phyloP scores from a whole-genome alignment of 2,113 vertebrate species.

The Scomber japonicus region DNA sequence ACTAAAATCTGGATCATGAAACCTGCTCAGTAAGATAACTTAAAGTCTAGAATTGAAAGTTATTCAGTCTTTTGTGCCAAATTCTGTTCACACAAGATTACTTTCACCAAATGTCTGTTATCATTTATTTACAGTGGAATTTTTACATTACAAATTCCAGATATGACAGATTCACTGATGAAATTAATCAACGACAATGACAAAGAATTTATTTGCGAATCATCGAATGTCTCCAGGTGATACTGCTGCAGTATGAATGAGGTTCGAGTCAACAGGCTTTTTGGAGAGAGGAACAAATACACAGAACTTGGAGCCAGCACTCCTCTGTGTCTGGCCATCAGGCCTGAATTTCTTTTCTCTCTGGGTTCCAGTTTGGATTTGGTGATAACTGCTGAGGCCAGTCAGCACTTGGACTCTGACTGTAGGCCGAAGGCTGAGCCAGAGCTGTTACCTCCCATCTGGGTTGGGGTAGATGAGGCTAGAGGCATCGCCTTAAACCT shows the following conservation, averaged over 20 bases:
- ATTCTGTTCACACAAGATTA: too few species aligned
- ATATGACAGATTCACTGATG: constrained; percentile 30
- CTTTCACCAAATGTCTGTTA: constrained; percentile 7
- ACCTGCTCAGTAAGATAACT: neutral
- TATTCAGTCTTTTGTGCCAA: neutral
- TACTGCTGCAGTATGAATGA: constrained; percentile 4
- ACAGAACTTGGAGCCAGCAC: constrained; percentile 47
- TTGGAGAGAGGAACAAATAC: constrained; percentile 32
- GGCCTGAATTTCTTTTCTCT: constrained; percentile 74
- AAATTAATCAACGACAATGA: constrained; percentile 34
- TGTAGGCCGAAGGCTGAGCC: constrained; percentile 55
- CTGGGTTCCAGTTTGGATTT: constrained; percentile 78
- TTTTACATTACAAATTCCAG: constrained; percentile 13
- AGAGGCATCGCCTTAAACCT: constrained; percentile 28
- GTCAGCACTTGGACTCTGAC: constrained; percentile 68
- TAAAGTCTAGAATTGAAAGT: neutral
- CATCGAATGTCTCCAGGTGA: neutral
- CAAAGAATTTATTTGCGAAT: constrained; percentile 16
- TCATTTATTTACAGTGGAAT: constrained; percentile 26
- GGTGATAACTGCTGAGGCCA: constrained; percentile 71
- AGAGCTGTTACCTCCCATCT: constrained; percentile 76
- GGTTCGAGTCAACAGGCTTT: constrained; percentile 49
- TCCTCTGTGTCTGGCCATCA: constrained; percentile 53
- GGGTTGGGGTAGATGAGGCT: constrained; percentile 59
- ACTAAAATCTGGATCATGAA: neutral